These are phyloP conservation scores for Acholoe squamosa DNA, from an alignment of 2,888 invertebrate species.

Conservation along the genomic window DNA sequence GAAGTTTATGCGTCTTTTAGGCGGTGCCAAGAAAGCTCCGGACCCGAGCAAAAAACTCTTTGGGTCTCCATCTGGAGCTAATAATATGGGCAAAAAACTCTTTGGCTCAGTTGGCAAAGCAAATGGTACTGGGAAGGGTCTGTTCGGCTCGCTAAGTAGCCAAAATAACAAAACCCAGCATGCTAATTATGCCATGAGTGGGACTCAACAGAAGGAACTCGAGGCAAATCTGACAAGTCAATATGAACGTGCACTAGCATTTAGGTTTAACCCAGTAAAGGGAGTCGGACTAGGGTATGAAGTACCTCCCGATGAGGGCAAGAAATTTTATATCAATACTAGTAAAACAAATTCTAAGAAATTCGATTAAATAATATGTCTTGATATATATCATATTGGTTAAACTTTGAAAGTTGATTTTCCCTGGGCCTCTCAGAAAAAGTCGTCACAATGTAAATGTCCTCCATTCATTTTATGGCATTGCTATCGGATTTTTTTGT, in stretches of 20 bases:
- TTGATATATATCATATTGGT: constrained; percentile 10
- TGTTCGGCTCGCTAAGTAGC: constrained; percentile 62
- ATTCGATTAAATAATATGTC: neutral
- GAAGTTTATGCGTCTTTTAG: constrained; percentile 75
- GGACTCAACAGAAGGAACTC: constrained; percentile 69
- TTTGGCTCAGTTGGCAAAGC: neutral
- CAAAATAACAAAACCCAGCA: neutral
- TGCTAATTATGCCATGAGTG: constrained; percentile 71
- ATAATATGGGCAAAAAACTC: neutral
- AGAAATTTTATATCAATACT: constrained; percentile 77
- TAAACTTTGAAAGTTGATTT: neutral
- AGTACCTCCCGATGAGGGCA: constrained; percentile 73
- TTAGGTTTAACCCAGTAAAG: constrained; percentile 70
- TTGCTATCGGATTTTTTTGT: no score
- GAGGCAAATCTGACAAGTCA: constrained; percentile 73
- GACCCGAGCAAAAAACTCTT: neutral
- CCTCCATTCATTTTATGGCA: no score
- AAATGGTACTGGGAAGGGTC: constrained; percentile 46
- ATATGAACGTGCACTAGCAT: constrained; percentile 73
- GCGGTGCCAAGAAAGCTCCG: constrained; percentile 74
- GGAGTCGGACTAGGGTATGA: constrained; percentile 76
- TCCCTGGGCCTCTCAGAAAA: no score
- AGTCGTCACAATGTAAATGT: no score
- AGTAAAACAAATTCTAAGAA: neutral
- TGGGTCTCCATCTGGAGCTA: no score